Evolutionary conservation across 2,113 vertebrate genomes (phyloP).

Genomic region (Rostratula benghalensis): DNA sequence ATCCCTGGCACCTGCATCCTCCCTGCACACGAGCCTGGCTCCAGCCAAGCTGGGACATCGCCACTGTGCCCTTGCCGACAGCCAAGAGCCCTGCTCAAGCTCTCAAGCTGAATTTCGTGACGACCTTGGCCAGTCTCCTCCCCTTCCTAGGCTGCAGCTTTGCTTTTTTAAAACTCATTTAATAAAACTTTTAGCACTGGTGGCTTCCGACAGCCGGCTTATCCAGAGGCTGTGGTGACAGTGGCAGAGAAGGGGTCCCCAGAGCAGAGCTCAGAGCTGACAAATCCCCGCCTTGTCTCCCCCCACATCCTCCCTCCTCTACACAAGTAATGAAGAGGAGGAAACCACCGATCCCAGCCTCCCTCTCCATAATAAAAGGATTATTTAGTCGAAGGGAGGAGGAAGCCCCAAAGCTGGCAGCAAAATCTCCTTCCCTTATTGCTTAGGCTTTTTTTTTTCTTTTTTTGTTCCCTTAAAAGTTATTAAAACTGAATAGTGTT

Average conservation of each 20-base stretch:
- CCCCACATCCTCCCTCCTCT: background rate
- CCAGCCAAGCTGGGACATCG: background rate
- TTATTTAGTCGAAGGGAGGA: slow-evolving; percentile 1
- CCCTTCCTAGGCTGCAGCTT: background rate
- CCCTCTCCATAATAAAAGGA: background rate
- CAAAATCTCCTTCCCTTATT: background rate
- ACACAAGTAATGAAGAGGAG: background rate
- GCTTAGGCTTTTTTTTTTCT: background rate
- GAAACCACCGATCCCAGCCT: background rate
- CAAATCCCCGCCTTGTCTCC: background rate
- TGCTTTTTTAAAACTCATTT: background rate
- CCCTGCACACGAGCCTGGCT: accelerated
- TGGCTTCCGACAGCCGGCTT: accelerated
- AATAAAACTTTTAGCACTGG: background rate
- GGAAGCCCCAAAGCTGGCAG: background rate
- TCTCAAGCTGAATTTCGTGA: background rate
- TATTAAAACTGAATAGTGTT: background rate
- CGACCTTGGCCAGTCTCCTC: background rate
- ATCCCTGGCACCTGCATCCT: background rate
- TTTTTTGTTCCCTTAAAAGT: background rate
- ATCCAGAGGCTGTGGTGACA: accelerated
- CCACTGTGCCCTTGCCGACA: background rate
- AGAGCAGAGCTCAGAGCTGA: background rate
- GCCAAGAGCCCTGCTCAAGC: background rate
- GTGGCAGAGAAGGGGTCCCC: background rate